Evolutionary conservation across 2,113 vertebrate genomes (phyloP), one percentile per base, ranked within the genome.

Genomic region (Oncorhynchus clarkii): DNA sequence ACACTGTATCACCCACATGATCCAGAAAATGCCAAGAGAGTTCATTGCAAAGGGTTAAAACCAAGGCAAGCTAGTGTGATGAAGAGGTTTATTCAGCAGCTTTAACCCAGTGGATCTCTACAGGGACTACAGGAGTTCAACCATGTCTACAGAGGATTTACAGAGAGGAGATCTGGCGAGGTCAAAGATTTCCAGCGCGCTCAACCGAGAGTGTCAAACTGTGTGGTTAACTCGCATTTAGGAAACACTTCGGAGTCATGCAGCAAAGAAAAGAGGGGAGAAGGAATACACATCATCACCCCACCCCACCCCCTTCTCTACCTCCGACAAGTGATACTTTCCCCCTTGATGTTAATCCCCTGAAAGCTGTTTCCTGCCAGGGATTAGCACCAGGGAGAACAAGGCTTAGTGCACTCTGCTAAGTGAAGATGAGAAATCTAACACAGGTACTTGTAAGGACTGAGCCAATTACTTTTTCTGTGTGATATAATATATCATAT

Each of bases 311-410:
- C 54, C 74, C 7, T 48, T 67, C 76, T 7, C 66, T 49, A 67
- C 65, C 57, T 34, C 83, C 48, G 76, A 72, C 80, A 74, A 45
- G 31, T 39, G 4, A 59, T 72, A 77, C 70, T 78, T 83, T 80
- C 72, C 83, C 86, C 84, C 85, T 80, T 80, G 88, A 88, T 91
- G 88, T 87, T 93, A 93, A 92, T 93, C 91, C 92, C 87, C 89
- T 87, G 87, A 90, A 90, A 93, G 90, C 87, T 90, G 90, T 91
- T 91, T 91, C 89, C 89, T 89, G 81, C 86, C 78, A 67, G 82
- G 92, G 92, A 93, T 93, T 92, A 91, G 88, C 77, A 85, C 79
- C 80, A 84, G 84, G 64, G 84, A 87, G 89, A 92, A 91, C 90
- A 89, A 83, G 92, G 89, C 89, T 93, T 89, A 93, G 64, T 84